Evolutionary conservation across 2,888 invertebrate genomes (phyloP).

Genomic region (Synanthedon formicaeformis): DNA sequence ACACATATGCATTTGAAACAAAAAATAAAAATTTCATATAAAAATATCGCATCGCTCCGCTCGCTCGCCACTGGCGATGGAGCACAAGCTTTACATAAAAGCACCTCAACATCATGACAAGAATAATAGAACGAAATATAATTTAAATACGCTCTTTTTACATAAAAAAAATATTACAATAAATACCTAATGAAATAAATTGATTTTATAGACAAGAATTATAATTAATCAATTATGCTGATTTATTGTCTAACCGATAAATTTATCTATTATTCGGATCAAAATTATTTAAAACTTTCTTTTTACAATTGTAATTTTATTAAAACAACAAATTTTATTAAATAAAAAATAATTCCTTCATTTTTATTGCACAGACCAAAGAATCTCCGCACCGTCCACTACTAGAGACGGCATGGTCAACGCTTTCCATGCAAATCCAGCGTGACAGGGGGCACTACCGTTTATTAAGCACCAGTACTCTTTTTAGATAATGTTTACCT

Average conservation of each 20-base stretch:
- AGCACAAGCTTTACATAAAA: constrained; percentile 35
- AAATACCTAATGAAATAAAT: constrained; percentile 3
- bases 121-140: constrained; percentile 21
- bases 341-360: too few species aligned
- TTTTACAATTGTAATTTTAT: too few species aligned
- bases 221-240: not conserved
- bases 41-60: constrained; percentile 45
- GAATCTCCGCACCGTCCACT: too few species aligned
- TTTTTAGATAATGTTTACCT: too few species aligned
- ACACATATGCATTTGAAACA: constrained; percentile 3
- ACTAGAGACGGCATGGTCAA: too few species aligned
- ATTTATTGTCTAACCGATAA: not conserved
- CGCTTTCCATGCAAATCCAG: too few species aligned
- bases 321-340: too few species aligned
- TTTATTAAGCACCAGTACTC: too few species aligned
- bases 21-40: constrained; percentile 22
- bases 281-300: too few species aligned
- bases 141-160: constrained; percentile 1
- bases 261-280: not conserved
- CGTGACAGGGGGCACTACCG: too few species aligned
- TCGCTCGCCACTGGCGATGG: constrained; percentile 14
- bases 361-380: too few species aligned
- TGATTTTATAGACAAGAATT: constrained; percentile 1
- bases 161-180: not conserved
- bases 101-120: constrained; percentile 49